Evolutionary conservation across 64 coral and sea anemone species (phyloP), one percentile per base, ranked within the genome.

Genomic region (Exaiptasia diaphana): DNA sequence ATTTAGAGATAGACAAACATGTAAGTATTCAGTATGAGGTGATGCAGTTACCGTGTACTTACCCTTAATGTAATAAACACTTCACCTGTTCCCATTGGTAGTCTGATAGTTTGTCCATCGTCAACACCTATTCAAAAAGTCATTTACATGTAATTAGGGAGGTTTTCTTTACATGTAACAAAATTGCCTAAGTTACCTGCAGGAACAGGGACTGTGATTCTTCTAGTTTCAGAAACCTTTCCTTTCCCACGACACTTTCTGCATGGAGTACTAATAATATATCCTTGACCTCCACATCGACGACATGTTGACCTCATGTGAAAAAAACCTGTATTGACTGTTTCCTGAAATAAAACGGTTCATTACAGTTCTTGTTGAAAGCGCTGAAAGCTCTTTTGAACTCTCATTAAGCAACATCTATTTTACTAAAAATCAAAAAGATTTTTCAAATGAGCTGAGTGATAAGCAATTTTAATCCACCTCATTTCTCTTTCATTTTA

Each of bases 51-150:
- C n/a, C n/a, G n/a, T 1, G 12, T 11, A 20, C 60, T 8, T 54
- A 97, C 93, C 80, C 83, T 97, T 35, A 92, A 87, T 78, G 94
- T 92, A 29, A 97, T 77, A 87, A 83, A 97, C 3, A 97, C 71
- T 87, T 97, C 94, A 57, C 94, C 89, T 63, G 74, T 65, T 41
- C 52, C 75, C n/a, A 92, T 40, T 17, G 94, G 94, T 65, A 97
- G 81, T 26, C 89, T 83, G 1, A 97, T 84, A 23, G 89, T 97
- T 30, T 97, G 94, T 4, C 89, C 94, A 92, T 97, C 74, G 38
- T 97, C 94, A 75, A 97, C 84, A 48, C 94, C 93, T 97, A 23
- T 38, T 38, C 9, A 71, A 71, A 26, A 39, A 15, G 52, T 55
- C 18, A 21, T 15, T 55, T 5, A 55, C 52, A 55, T 55, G 11